phyloP scores from a whole-genome alignment of 2,888 invertebrate species.

The Sphaeridia pumilis region DNA sequence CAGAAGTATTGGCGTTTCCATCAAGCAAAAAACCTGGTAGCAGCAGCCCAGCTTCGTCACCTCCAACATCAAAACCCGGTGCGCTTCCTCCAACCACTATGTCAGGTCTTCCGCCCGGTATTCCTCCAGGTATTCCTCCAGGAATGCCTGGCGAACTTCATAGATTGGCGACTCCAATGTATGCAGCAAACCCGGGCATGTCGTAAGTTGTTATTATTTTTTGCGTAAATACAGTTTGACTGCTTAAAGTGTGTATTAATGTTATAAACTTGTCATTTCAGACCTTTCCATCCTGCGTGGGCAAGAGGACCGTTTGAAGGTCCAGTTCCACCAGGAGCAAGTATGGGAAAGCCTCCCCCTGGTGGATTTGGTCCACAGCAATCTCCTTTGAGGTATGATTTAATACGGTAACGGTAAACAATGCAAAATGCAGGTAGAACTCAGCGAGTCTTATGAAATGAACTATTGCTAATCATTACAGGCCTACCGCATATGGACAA shows the following conservation, averaged over 20 bases:
- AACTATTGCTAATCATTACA: background rate
- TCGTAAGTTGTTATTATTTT: background rate
- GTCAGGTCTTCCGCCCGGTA: constrained; percentile 2
- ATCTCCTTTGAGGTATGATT: constrained; percentile 22
- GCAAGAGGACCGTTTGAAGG: constrained; percentile 19
- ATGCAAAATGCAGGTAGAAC: background rate
- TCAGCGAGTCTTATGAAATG: background rate
- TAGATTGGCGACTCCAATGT: constrained; percentile 4
- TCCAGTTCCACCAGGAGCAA: constrained; percentile 19
- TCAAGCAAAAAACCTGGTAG: constrained; percentile 8
- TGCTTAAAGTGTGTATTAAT: too few species aligned
- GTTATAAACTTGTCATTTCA: background rate
- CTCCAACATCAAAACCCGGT: constrained; percentile 1
- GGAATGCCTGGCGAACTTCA: background rate
- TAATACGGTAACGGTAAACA: background rate
- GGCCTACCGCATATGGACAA: constrained; percentile 4
- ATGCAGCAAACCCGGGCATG: constrained; percentile 13
- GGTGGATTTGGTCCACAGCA: constrained; percentile 24
- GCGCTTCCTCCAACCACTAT: constrained; percentile 1
- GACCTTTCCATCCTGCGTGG: constrained; percentile 21
- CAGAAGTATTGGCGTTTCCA: constrained; percentile 13
- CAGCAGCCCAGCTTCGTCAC: background rate
- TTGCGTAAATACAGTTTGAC: background rate
- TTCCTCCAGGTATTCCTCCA: constrained; percentile 13
- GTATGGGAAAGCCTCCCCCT: constrained; percentile 34